Evolutionary conservation across 2,113 vertebrate species (phyloP).

Genomic region (Phodopus roborovskii): DNA sequence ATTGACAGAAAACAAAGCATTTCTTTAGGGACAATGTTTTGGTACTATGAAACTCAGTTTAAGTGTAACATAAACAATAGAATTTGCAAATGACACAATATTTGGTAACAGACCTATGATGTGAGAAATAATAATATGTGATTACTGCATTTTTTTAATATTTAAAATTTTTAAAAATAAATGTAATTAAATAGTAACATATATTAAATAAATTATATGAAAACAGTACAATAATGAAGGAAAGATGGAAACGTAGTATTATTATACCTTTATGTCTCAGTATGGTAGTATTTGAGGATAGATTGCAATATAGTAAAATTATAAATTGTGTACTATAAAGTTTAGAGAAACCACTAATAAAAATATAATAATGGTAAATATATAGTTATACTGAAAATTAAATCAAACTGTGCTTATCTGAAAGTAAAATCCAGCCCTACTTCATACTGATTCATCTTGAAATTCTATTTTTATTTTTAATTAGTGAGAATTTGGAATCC

Average conservation of each 20-base stretch:
- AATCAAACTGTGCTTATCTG: not conserved
- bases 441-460: not conserved
- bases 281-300: not conserved
- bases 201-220: not conserved
- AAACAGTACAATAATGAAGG: not conserved
- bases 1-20: not conserved
- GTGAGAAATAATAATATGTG: not conserved
- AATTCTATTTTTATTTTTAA: not conserved
- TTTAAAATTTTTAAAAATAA: not conserved
- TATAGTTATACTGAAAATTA: not conserved
- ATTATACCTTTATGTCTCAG: not conserved
- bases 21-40: not conserved
- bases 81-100: not conserved
- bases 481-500: not conserved
- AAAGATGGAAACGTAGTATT: not conserved
- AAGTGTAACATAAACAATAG: not conserved
- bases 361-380: not conserved
- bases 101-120: not conserved
- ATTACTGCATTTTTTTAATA: not conserved
- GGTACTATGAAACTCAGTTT: not conserved
- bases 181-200: not conserved
- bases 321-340: not conserved
- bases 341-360: not conserved
- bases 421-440: not conserved
- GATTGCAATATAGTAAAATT: not conserved